Percentiles rank a stretch among this genome's conserved stretches.
These are phyloP conservation scores for Theropithecus gelada DNA, from an alignment of 2,113 vertebrate genomes.

Conservation along the genomic window DNA sequence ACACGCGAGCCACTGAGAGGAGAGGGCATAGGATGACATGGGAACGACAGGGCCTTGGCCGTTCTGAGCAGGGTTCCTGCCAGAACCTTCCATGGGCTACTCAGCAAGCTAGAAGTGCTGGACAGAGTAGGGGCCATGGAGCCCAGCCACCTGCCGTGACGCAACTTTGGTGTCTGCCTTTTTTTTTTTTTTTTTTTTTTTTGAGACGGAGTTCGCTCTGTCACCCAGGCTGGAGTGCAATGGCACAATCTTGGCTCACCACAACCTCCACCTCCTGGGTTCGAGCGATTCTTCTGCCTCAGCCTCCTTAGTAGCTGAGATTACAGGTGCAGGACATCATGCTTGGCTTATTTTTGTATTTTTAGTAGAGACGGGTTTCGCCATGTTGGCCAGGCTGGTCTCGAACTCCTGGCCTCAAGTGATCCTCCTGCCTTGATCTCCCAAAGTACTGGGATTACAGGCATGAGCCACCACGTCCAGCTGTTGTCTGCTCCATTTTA, in stretches of 20 bases:
- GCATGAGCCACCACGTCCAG: not conserved
- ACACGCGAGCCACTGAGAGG: rapidly evolving
- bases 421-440: not conserved
- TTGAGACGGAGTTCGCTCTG: not conserved
- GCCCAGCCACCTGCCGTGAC: not conserved
- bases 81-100: not conserved
- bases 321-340: not conserved
- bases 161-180: rapidly evolving
- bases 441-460: not conserved
- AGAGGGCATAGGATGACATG: no score
- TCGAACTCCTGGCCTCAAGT: not conserved
- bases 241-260: no score
- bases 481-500: not conserved
- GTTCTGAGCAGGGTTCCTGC: not conserved
- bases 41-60: not conserved
- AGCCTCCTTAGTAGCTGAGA: not conserved
- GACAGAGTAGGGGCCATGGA: no score
- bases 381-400: not conserved
- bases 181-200: not conserved
- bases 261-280: not conserved
- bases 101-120: not conserved
- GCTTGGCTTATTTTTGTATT: not conserved
- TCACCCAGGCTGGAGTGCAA: not conserved
- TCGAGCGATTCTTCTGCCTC: not conserved
- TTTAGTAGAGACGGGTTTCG: not conserved